Base-by-base conservation (phyloP, 2,888 invertebrate species). In the Steinernema carpocapsae region DNA sequence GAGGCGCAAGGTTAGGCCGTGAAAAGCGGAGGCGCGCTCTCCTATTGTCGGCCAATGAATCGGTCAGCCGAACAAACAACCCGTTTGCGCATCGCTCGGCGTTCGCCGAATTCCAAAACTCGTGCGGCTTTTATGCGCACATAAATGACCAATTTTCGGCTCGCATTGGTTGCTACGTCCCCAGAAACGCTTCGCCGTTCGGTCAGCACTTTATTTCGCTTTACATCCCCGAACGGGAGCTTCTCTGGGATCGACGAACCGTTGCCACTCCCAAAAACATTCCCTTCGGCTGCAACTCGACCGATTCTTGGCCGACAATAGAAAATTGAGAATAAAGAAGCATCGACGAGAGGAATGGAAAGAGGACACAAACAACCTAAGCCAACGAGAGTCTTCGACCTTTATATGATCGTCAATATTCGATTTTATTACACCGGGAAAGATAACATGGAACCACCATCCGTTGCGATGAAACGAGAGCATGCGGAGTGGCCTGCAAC, bases 341-440 rank as follows among this genome's bases (percentile, higher is more conserved):
- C 48, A 17, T 48, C n/a, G 48, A 48, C 19, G 48, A 48, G 48
- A 6, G 37, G 37, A 37, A 37, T 37, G 37, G 37, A 37, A 48
- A 48, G 48, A 48, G 48, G 19, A 48, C 48, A 37, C 37, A 48
- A 19, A 48, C 48, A 19, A 48, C 48, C 48, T 48, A 48, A 48
- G 48, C 48, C 48, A 48, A 48, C 48, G 48, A 48, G 48, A 17
- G 14, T 48, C 48, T 48, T 48, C 48, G 48, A 48, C 48, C 48
- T 48, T 19, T 48, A 14, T 14, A 19, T 48, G n/a, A 48, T 10
- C 37, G 37, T 37, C 48, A 48, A 48, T 48, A n/a, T 48, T 48
- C 48, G 3, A 17, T 48, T 48, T 48, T 48, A 48, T 48, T 48
- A 48, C 48, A 48, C 14, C 48, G 48, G 48, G 48, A 48, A 48